Percentiles rank a stretch among this genome's conserved stretches.
Evolutionary conservation across 2,797 vertebrate genomes (phyloP).

Genomic region (Bovichtus diacanthus): DNA sequence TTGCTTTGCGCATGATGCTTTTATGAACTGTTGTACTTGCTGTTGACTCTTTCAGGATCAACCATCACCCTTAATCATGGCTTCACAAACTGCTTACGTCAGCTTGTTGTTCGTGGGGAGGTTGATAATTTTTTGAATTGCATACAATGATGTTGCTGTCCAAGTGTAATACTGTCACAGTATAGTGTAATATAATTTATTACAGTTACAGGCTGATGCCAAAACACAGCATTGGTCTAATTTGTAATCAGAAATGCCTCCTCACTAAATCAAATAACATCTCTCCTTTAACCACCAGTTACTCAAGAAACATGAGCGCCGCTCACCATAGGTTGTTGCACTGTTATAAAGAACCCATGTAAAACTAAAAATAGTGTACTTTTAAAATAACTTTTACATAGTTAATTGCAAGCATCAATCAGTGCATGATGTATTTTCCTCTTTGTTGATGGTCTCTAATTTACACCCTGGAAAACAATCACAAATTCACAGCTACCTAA

Average conservation of each 20-base stretch:
- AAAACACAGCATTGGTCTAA: not conserved
- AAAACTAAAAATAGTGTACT: slow-evolving; percentile 30
- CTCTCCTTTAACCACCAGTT: not conserved
- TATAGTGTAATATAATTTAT: not conserved
- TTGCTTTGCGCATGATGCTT: not conserved
- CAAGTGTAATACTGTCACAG: not conserved
- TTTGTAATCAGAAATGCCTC: not conserved
- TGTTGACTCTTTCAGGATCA: not conserved
- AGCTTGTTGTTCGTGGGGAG: not conserved
- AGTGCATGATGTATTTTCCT: slow-evolving; percentile 56
- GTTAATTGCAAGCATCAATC: slow-evolving; percentile 58
- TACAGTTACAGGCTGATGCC: not conserved
- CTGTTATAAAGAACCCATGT: slow-evolving; percentile 10
- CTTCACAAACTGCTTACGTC: not conserved
- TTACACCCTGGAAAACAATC: slow-evolving; percentile 78
- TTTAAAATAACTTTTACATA: slow-evolving; percentile 53
- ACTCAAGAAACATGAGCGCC: slow-evolving; percentile 14
- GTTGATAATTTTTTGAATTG: slow-evolving; percentile 1
- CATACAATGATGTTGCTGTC: not conserved
- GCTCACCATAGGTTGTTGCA: slow-evolving; percentile 20
- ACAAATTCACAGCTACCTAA: slow-evolving; percentile 68
- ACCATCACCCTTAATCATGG: not conserved
- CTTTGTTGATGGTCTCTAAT: slow-evolving; percentile 77
- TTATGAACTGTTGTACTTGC: not conserved
- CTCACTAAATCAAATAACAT: slow-evolving; percentile 11